These are phyloP conservation scores for Myanophis thanlyinensis DNA, from an alignment of 2,113 vertebrate species.

Conservation along the genomic window DNA sequence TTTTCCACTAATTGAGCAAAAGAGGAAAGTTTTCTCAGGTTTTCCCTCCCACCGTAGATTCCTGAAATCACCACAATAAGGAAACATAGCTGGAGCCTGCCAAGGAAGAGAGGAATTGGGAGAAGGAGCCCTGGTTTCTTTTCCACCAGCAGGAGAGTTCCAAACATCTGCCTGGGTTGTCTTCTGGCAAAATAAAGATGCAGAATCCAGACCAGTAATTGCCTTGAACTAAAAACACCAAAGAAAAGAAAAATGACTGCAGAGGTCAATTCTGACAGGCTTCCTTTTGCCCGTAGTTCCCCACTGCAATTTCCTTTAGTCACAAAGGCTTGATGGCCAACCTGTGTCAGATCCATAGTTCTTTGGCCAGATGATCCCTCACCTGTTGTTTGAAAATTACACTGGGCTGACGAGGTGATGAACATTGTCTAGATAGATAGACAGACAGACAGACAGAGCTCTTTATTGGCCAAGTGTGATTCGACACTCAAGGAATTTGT, in stretches of 20 bases:
- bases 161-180: not conserved
- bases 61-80: not conserved
- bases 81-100: not conserved
- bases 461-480: too few relatives aligned
- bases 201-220: not conserved
- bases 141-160: not conserved
- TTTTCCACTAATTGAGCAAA: not conserved
- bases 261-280: not conserved
- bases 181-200: not conserved
- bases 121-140: not conserved
- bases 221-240: not conserved
- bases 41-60: not conserved
- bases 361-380: not conserved
- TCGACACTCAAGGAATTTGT: too few relatives aligned
- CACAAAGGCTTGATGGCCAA: not conserved
- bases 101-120: not conserved
- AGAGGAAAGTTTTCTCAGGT: not conserved
- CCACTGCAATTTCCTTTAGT: not conserved
- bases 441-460: too few relatives aligned
- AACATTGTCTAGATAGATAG: not conserved
- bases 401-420: not conserved
- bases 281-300: not conserved
- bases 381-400: not conserved
- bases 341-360: not conserved
- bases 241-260: not conserved